Base-by-base conservation (phyloP, 2,113 vertebrate species). In the Microcebus tavaratra region DNA sequence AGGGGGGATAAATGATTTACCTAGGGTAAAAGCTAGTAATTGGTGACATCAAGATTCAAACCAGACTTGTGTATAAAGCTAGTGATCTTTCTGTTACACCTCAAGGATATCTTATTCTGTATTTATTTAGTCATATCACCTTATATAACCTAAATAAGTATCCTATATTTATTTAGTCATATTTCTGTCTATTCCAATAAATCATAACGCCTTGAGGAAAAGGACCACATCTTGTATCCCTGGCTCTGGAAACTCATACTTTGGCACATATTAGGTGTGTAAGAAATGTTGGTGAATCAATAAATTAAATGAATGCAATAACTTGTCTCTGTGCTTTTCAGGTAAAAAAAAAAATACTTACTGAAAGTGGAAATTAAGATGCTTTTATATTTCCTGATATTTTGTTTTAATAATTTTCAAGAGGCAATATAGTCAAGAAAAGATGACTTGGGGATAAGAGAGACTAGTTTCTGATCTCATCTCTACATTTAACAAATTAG, bases 401-500 rank as follows among this genome's bases (percentile, higher is more conserved):
- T 95, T 84, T 55, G n/a, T 34, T 85, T 68, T 61, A 65, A 68
- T 87, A 11, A 83, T 75, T 96, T 86, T 92, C 70, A 83, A 83
- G 61, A 94, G 67, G 18, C 9, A 79, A 36, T 23, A 25, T 27
- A 31, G 50, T 76, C 21, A 92, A 72, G 59, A 73, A 82, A 88
- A 88, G 57, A 87, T 68, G 21, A 89, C 12, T 88, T 82, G 14
- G 48, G 94, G 39, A 73, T 25, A 89, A 91, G 17, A 50, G 55
- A 87, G 42, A 68, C 5, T 10, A 75, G 63, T 79, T 78, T 85
- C 57, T 27, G 76, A 72, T 21, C 25, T 80, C 36, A 83, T 27
- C 1, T 81, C 45, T 59, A 82, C 20, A 63, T 3, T 85, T 50
- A 36, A n/a, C 17, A 61, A 70, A 92, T 87, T 31, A 68, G 53